These are phyloP conservation scores for Drosophila paulistorum DNA, from an alignment of 1,140 invertebrate genomes.

Conservation along the genomic window DNA sequence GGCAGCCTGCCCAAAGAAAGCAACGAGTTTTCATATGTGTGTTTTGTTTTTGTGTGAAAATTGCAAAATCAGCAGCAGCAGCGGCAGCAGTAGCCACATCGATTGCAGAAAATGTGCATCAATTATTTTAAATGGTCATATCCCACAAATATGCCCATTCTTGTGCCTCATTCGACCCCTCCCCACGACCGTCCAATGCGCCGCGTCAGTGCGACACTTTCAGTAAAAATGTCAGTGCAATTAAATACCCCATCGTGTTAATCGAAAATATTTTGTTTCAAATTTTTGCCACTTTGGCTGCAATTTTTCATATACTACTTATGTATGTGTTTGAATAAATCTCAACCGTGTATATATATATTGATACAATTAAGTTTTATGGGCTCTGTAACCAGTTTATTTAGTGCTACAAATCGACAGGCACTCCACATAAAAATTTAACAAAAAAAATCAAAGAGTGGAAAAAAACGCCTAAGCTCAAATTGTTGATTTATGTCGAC, in stretches of 20 bases:
- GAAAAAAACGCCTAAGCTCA: constrained; percentile 53
- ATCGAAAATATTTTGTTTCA: constrained; percentile 25
- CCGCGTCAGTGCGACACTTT: constrained; percentile 35
- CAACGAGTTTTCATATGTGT: constrained; percentile 19
- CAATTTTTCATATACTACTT: constrained; percentile 32
- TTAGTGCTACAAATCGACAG: constrained; percentile 37
- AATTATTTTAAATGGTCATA: constrained; percentile 66
- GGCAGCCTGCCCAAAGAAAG: constrained; percentile 50
- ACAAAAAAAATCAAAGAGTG: constrained; percentile 19
- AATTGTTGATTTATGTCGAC: constrained; percentile 72
- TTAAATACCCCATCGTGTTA: constrained; percentile 37
- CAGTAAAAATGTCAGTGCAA: constrained; percentile 36
- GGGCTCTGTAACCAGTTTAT: constrained; percentile 60
- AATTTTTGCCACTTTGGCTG: constrained; percentile 20
- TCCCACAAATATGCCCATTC: constrained; percentile 32
- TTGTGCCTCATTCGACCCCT: background rate
- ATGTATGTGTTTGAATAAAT: constrained; percentile 17
- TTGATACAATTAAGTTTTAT: constrained; percentile 52
- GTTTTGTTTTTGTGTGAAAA: constrained; percentile 17
- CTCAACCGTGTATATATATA: background rate
- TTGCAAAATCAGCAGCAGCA: constrained; percentile 16
- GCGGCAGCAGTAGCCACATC: constrained; percentile 25
- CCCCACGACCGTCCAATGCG: background rate
- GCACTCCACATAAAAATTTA: constrained; percentile 34
- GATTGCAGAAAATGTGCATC: constrained; percentile 51